phyloP scores from a whole-genome alignment of 2,113 vertebrate genomes.

The Pomatorhinus ruficollis region DNA sequence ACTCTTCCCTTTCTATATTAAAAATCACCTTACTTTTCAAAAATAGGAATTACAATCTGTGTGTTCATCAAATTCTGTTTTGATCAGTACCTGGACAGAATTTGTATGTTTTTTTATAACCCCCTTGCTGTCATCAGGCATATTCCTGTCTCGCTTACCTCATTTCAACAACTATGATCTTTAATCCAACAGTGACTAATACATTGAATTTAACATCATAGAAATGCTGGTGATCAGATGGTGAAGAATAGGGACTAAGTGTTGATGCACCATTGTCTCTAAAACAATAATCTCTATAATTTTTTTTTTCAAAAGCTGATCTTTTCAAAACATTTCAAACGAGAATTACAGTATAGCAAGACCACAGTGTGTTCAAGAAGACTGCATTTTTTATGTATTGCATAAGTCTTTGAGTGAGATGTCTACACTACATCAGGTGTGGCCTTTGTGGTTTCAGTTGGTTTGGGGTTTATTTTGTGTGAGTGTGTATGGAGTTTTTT shows the following conservation, averaged over 20 bases:
- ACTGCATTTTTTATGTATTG: background rate
- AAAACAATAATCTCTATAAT: background rate
- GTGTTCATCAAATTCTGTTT: background rate
- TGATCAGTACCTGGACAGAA: background rate
- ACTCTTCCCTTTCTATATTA: background rate
- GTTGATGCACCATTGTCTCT: background rate
- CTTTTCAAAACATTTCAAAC: background rate
- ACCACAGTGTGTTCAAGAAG: background rate
- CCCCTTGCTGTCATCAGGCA: background rate
- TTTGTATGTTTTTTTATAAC: background rate
- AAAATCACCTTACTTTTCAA: background rate
- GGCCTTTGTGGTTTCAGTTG: fast-evolving
- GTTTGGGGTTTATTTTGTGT: background rate
- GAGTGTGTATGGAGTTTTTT: background rate
- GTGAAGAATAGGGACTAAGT: background rate
- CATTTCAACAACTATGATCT: background rate
- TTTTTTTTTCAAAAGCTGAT: background rate
- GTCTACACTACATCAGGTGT: background rate
- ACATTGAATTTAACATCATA: background rate
- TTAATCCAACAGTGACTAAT: background rate
- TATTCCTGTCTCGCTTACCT: background rate
- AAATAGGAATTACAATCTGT: background rate
- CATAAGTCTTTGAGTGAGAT: background rate
- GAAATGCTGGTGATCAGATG: background rate
- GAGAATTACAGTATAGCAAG: background rate